phyloP scores from a whole-genome alignment of 1,140 invertebrate genomes.

The Drosophila eugracilis region DNA sequence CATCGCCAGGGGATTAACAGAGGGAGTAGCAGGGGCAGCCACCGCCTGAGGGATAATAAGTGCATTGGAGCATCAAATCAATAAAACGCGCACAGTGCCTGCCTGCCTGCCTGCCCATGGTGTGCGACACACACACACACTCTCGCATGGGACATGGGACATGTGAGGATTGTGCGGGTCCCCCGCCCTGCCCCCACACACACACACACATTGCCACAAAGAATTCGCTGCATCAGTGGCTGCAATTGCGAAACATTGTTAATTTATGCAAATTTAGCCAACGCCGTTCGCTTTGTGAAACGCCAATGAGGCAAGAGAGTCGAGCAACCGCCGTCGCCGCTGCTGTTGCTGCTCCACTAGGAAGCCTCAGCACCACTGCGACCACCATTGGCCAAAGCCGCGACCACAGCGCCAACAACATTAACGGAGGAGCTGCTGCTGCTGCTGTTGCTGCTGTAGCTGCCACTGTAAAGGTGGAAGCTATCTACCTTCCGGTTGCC shows the following conservation, averaged over 20 bases:
- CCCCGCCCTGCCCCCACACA: too few relatives aligned
- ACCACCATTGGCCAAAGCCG: constrained; percentile 54
- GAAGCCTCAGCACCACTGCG: constrained; percentile 45
- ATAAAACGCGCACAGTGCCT: constrained; percentile 78
- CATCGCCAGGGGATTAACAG: constrained; percentile 66
- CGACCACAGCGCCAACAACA: constrained; percentile 76
- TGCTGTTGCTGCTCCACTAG: background rate
- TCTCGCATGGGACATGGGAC: constrained; percentile 9
- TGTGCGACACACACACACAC: constrained; percentile 34
- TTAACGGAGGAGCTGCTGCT: constrained; percentile 51
- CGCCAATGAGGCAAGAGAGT: constrained; percentile 72
- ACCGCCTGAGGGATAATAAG: constrained; percentile 78
- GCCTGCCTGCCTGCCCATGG: constrained; percentile 51
- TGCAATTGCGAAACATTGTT: constrained; percentile 82
- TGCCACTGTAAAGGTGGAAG: constrained; percentile 14
- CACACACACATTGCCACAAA: constrained; percentile 51
- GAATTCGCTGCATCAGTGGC: constrained; percentile 79
- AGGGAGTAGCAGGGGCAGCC: constrained; percentile 49
- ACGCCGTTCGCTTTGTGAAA: constrained; percentile 75
- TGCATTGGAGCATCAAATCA: constrained; percentile 81
- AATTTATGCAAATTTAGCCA: constrained; percentile 82
- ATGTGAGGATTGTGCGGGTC: constrained; percentile 9
- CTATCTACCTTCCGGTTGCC: background rate
- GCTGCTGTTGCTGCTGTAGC: constrained; percentile 5
- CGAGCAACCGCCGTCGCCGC: constrained; percentile 23